phyloP scores from a whole-genome alignment of 1,140 invertebrate genomes.

The Halesus radiatus region DNA sequence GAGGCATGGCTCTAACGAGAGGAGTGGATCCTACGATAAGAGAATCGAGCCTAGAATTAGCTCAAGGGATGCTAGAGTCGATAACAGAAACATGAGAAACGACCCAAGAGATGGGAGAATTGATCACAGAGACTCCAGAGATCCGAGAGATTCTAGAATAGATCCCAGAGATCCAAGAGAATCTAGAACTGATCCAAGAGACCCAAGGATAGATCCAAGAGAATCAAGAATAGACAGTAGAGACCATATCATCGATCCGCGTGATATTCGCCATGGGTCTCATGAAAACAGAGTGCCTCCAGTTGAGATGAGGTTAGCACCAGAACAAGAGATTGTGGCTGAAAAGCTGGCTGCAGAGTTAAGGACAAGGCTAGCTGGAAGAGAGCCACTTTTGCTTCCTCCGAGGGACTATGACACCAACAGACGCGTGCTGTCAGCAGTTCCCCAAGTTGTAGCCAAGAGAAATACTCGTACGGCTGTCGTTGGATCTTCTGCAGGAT shows the following conservation, averaged over 20 bases:
- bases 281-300: conserved; percentile 18
- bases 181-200: conserved; percentile 15
- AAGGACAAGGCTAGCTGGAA: conserved; percentile 83
- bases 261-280: neutral
- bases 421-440: conserved; percentile 75
- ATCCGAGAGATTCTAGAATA: neutral
- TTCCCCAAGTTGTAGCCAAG: conserved; percentile 66
- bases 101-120: neutral
- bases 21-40: conserved; percentile 13
- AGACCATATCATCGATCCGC: conserved; percentile 12
- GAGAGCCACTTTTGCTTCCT: conserved; percentile 85
- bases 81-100: conserved; percentile 12
- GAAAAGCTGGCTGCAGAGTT: conserved; percentile 94
- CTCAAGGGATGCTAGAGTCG: conserved; percentile 8
- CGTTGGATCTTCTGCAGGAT: conserved; percentile 74
- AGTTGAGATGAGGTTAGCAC: conserved; percentile 53
- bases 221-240: too few relatives aligned
- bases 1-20: neutral
- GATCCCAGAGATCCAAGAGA: neutral
- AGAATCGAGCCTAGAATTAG: neutral
- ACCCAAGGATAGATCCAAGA: conserved; percentile 19
- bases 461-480: conserved; percentile 57
- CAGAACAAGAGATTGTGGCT: conserved; percentile 64
- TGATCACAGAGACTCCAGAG: conserved; percentile 9
- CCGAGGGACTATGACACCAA: conserved; percentile 95